Percentiles rank a stretch among this genome's conserved stretches.
These are phyloP conservation scores for Rhynchotus rufescens DNA, from an alignment of 2,797 vertebrate species.

Conservation along the genomic window DNA sequence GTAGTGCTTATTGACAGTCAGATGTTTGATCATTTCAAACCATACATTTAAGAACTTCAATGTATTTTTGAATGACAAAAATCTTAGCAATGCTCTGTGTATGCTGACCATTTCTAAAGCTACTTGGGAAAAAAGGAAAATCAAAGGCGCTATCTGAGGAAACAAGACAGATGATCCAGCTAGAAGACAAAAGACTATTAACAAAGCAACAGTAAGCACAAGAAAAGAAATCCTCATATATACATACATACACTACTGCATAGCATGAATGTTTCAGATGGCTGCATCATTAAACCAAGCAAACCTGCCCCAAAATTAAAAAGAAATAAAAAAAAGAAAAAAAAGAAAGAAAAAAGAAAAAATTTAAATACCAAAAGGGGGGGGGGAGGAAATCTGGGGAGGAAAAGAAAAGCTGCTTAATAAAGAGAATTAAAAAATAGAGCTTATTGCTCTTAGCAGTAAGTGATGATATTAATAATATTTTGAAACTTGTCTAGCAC, in stretches of 20 bases:
- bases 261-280: conserved; percentile 28
- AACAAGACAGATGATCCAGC: conserved; percentile 44
- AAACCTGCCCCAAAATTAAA: not conserved
- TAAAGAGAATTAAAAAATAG: not conserved
- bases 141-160: conserved; percentile 35
- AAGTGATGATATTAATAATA: not conserved
- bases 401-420: not conserved
- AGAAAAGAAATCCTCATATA: conserved; percentile 31
- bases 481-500: conserved; percentile 20
- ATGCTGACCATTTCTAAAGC: not conserved
- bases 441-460: not conserved
- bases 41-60: conserved; percentile 58
- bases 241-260: conserved; percentile 18
- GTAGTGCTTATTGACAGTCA: not conserved
- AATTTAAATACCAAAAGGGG: not conserved
- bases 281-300: conserved; percentile 13
- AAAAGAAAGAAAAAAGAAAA: not conserved
- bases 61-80: conserved; percentile 64
- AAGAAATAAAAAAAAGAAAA: not conserved
- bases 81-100: not conserved
- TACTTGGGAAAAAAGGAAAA: not conserved
- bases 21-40: conserved; percentile 59
- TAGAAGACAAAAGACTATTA: conserved; percentile 24
- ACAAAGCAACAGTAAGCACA: conserved; percentile 18
- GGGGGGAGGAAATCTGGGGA: not conserved